Conservation (phyloP, 2,113 vertebrate genomes). For the Macrotis lagotis region DNA sequence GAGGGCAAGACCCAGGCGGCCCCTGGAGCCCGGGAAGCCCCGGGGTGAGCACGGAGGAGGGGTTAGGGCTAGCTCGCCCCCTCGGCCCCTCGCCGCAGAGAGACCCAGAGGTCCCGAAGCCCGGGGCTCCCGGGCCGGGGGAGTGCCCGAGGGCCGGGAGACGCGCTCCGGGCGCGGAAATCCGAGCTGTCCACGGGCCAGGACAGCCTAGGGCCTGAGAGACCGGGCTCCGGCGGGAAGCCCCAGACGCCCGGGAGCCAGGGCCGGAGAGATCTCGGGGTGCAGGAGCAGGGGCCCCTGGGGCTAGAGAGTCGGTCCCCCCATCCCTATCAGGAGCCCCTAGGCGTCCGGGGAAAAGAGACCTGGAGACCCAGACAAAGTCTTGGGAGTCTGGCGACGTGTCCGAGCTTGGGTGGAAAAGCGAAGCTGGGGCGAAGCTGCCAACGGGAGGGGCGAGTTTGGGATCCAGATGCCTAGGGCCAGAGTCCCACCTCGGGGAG, state of each 20-base stretch:
- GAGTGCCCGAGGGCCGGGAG: neutral
- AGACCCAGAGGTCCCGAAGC: neutral
- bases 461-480: too few relatives aligned
- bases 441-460: neutral
- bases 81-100: neutral
- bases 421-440: too few relatives aligned
- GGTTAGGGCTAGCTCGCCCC: too few relatives aligned
- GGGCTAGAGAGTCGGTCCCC: neutral
- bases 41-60: neutral
- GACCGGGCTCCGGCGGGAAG: neutral
- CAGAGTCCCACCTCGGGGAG: too few relatives aligned
- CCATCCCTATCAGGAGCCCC: neutral
- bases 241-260: neutral
- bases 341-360: neutral
- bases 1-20: neutral
- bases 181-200: neutral
- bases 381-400: neutral
- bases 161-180: neutral
- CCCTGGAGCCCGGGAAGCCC: neutral
- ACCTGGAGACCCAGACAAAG: neutral
- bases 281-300: neutral
- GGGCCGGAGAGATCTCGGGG: neutral
- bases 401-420: neutral
- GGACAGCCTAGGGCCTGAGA: neutral
- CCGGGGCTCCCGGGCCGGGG: neutral